Evolutionary conservation across 2,797 vertebrate species (phyloP).

Genomic region (Sarcophilus harrisii): DNA sequence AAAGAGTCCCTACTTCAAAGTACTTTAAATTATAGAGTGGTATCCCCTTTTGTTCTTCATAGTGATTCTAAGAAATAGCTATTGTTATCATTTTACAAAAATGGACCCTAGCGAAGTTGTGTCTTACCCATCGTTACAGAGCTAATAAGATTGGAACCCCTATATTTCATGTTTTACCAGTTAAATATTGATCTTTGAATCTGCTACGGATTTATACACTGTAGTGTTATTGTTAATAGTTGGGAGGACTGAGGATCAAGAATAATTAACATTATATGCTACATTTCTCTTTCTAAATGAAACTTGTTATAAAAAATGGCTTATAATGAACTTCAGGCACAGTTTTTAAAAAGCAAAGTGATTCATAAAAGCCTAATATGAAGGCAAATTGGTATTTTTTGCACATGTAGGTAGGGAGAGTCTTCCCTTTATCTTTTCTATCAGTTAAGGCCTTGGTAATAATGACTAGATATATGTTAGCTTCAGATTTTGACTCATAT

Average conservation of each 20-base stretch:
- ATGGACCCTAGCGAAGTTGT: not conserved
- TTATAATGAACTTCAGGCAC: not conserved
- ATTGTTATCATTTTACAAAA: not conserved
- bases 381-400: too few species aligned
- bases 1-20: not conserved
- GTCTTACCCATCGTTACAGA: not conserved
- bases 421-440: not conserved
- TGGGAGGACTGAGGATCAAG: too few species aligned
- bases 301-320: not conserved
- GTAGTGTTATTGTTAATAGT: not conserved
- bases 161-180: not conserved
- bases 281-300: not conserved
- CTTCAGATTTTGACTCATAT: not conserved
- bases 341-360: too few species aligned
- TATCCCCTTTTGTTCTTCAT: not conserved
- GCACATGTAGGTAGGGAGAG: not conserved
- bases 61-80: not conserved
- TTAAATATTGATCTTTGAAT: not conserved
- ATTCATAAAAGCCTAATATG: too few species aligned
- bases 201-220: conserved; percentile 11
- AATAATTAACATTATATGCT: not conserved
- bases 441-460: not conserved
- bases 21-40: not conserved
- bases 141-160: not conserved
- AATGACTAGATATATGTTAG: not conserved